Evolutionary conservation across 2,888 invertebrate species (phyloP).

Genomic region (Eilema caniola): DNA sequence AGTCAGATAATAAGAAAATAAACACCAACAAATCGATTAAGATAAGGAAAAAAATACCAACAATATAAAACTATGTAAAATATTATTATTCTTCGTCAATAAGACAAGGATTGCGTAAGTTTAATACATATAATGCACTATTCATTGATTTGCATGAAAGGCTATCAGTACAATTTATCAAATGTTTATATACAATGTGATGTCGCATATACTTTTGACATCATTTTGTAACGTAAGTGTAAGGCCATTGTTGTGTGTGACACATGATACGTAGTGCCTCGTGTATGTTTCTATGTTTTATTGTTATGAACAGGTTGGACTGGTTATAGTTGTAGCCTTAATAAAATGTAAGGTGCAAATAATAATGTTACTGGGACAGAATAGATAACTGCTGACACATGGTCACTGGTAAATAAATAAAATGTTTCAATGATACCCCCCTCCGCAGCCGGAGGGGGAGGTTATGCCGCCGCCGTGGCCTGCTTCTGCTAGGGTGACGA

Average conservation of each 20-base stretch:
- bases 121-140: no score
- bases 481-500: no score
- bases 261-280: constrained; percentile 34
- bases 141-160: background rate
- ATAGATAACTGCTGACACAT: background rate
- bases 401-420: no score
- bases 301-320: constrained; percentile 38
- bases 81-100: no score
- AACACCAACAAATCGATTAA: no score
- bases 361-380: background rate
- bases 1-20: no score
- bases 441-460: no score
- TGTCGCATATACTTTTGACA: constrained; percentile 44
- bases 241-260: constrained; percentile 46
- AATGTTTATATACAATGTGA: constrained; percentile 57
- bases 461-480: no score
- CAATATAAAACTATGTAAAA: no score
- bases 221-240: constrained; percentile 36
- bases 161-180: constrained; percentile 40
- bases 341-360: background rate
- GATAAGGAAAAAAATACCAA: no score
- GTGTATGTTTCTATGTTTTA: constrained; percentile 18
- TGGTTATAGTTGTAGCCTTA: constrained; percentile 27
- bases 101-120: no score
- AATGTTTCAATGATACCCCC: no score